A percentile compares a stretch with the other conserved stretches of the same genome.
These are phyloP conservation scores for Drosophila trichaetosa DNA, from an alignment of 2,888 invertebrate species.

Conservation along the genomic window DNA sequence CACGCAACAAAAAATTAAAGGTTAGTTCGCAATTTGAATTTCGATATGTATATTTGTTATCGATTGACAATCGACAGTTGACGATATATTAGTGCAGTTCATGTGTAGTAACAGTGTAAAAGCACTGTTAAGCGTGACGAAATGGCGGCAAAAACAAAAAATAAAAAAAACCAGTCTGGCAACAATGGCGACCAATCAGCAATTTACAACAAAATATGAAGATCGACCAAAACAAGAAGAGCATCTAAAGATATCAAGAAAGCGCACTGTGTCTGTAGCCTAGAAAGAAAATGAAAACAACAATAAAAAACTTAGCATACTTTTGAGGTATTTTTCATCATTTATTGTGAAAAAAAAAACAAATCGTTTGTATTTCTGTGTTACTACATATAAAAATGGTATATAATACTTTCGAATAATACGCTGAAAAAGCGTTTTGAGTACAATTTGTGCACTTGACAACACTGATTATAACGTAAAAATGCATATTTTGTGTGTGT, in stretches of 20 bases:
- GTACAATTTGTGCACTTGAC: neutral
- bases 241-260: too few relatives aligned
- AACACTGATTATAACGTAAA: neutral
- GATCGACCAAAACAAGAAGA: neutral
- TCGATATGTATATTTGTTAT: conserved; percentile 3
- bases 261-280: neutral
- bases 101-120: neutral
- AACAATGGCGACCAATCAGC: neutral
- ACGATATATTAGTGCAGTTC: neutral
- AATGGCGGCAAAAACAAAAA: neutral
- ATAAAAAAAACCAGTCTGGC: neutral
- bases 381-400: neutral
- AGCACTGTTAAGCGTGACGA: conserved; percentile 2
- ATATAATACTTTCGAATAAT: neutral
- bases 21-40: conserved; percentile 3
- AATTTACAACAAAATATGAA: neutral
- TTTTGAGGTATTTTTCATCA: neutral
- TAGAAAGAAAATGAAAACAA: neutral
- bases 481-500: neutral
- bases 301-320: conserved; percentile 13
- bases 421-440: neutral
- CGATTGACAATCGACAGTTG: neutral
- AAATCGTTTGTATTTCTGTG: neutral
- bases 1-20: neutral
- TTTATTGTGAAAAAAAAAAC: neutral